Evolutionary conservation across 2,113 vertebrate species (phyloP), one percentile per base, ranked within the genome.

Genomic region (Nipponia nippon): DNA sequence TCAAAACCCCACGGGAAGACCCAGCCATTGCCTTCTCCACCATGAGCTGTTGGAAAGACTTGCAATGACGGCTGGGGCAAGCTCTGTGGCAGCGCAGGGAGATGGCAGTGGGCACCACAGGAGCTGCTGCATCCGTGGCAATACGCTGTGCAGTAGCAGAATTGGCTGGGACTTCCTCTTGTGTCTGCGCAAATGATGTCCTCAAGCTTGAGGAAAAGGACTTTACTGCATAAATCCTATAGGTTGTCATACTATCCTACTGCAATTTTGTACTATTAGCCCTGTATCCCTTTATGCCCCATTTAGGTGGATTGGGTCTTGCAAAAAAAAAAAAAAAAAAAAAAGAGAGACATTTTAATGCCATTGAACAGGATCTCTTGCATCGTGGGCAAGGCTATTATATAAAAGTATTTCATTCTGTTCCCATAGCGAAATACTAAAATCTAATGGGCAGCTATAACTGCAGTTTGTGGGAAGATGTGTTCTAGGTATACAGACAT

Each of bases 301-400:
- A 0, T 52, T 16, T 22, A 42, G 40, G n/a, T 56, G 44, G 42
- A 53, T 26, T 23, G 16, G 13, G 29, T 59, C 53, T 53, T 69
- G 11, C 2, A 9, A 38, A 71, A 23, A 62, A 49, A 27, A 34
- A 27, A 27, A n/a, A 18, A 13, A 56, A n/a, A 23, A 36, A 53
- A 10, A 23, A 3, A 27, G 0, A 12, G 1, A 50, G 10, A 27
- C 1, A 40, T 34, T n/a, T 47, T 18, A 46, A 2, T 38, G 34
- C 36, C 16, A 12, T 40, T 76, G 58, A 49, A 46, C 21, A 27
- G 20, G 10, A 66, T 44, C 52, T 66, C 44, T 66, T 53, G 14
- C 34, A 36, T 49, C 30, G 1, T 34, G n/a, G 32, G 14, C 1
- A 0, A 67, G 18, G n/a, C 27, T 63, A 3, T 53, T 87, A 11